phyloP scores from a whole-genome alignment of 2,113 vertebrate species.

The Ondatra zibethicus region DNA sequence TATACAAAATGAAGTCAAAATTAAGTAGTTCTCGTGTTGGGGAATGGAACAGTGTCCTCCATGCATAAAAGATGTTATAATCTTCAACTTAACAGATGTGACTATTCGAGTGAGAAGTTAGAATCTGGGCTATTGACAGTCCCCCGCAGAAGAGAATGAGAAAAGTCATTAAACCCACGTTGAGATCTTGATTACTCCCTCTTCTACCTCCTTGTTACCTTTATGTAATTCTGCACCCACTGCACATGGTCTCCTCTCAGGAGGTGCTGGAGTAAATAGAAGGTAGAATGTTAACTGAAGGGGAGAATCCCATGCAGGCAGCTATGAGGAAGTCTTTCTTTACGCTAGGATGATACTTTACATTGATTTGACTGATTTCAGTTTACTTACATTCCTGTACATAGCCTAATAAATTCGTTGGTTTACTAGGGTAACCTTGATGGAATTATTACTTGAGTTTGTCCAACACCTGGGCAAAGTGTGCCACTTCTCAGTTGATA shows the following conservation, averaged over 20 bases:
- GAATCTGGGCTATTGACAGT: no score
- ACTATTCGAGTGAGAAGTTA: neutral
- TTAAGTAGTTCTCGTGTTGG: neutral
- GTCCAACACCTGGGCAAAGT: neutral
- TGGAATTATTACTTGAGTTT: neutral
- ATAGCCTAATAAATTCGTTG: neutral
- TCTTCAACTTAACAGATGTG: neutral
- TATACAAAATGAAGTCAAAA: neutral
- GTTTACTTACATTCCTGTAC: neutral
- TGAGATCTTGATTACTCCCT: neutral
- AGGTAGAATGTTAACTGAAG: no score
- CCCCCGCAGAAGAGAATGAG: neutral
- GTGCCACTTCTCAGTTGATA: neutral
- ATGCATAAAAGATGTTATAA: neutral
- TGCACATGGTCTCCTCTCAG: neutral
- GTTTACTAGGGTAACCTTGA: neutral
- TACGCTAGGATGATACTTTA: neutral
- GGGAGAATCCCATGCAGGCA: no score
- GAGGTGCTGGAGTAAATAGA: neutral
- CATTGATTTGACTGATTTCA: no score
- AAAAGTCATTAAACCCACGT: neutral
- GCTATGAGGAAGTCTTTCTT: neutral
- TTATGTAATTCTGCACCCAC: neutral
- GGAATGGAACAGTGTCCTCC: neutral
- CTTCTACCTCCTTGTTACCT: no score